These are phyloP conservation scores for Dicaeum eximium DNA, from an alignment of 2,113 vertebrate genomes.

Conservation along the genomic window DNA sequence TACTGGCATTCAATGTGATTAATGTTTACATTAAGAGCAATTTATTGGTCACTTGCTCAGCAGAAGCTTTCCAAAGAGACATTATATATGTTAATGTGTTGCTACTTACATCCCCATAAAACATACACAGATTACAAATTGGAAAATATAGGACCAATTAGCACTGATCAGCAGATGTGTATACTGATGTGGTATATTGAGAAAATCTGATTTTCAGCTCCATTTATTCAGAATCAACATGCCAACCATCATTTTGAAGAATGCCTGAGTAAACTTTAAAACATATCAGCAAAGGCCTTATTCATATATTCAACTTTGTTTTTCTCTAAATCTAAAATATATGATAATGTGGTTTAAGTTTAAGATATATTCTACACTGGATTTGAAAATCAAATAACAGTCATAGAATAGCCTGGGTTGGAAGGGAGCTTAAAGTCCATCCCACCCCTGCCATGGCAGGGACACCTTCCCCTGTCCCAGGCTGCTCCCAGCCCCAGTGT, in stretches of 20 bases:
- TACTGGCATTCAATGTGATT: constrained; percentile 57
- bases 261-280: constrained; percentile 3
- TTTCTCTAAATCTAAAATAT: background rate
- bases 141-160: constrained; percentile 67
- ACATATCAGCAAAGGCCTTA: background rate
- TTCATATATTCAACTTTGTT: constrained; percentile 3
- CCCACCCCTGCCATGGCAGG: background rate
- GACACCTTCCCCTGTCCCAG: background rate
- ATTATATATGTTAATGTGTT: constrained; percentile 36
- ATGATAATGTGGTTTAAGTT: background rate
- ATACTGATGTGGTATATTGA: constrained; percentile 6
- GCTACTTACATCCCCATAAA: constrained; percentile 54
- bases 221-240: constrained; percentile 27
- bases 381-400: background rate
- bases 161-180: constrained; percentile 48
- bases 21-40: constrained; percentile 63
- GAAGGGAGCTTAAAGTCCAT: background rate
- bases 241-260: constrained; percentile 29
- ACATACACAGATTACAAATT: constrained; percentile 54
- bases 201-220: constrained; percentile 54
- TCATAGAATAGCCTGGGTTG: background rate
- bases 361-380: constrained; percentile 31
- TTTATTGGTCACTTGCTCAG: constrained; percentile 69
- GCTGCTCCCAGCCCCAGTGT: background rate
- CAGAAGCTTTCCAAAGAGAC: constrained; percentile 54